phyloP scores from a whole-genome alignment of 1,140 invertebrate species.

The Rhagoletis zephyria region DNA sequence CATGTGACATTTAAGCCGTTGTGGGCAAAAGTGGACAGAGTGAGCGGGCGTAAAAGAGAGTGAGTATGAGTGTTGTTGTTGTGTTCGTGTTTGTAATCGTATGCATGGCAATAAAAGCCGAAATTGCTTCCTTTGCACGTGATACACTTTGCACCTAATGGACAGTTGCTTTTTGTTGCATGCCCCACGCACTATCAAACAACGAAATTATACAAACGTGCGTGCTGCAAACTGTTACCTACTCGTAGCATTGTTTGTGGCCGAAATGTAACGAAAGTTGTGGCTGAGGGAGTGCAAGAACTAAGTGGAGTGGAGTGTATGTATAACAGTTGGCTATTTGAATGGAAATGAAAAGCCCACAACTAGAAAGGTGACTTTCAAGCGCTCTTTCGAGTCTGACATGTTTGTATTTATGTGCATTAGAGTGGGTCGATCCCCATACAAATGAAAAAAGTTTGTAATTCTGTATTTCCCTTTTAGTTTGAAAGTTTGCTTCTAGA shows the following conservation, averaged over 20 bases:
- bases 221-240: neutral
- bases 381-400: neutral
- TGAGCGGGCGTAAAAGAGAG: neutral
- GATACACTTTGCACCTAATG: conserved; percentile 54
- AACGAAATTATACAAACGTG: neutral
- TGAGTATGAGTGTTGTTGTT: neutral
- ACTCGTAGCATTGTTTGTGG: neutral
- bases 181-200: conserved; percentile 22
- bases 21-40: neutral
- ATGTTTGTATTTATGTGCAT: no score
- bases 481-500: no score
- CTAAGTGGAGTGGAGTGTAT: neutral
- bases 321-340: neutral
- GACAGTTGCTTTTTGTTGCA: conserved; percentile 7
- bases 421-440: no score
- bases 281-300: neutral
- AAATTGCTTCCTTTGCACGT: conserved; percentile 53
- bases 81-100: neutral
- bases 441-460: no score
- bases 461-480: no score
- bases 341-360: neutral
- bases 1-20: conserved; percentile 15
- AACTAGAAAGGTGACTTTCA: conserved; percentile 27
- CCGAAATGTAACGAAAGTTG: neutral
- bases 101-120: conserved; percentile 23